Base-by-base conservation (phyloP, 2,797 vertebrate genomes). In the Acanthopagrus latus region DNA sequence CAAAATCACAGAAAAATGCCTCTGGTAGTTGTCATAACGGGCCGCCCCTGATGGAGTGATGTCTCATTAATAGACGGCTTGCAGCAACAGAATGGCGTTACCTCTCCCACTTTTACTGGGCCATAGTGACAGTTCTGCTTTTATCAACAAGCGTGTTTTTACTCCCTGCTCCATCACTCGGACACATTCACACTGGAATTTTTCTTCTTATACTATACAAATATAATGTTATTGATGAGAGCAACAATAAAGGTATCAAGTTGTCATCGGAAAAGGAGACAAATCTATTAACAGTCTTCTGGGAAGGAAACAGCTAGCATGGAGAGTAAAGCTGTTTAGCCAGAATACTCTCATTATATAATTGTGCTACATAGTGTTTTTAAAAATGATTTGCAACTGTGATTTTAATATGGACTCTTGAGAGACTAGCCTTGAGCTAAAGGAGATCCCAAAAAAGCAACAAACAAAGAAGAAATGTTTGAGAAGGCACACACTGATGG, bases 51-150 rank as follows among this genome's bases (percentile, higher is more conserved):
- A 91, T 86, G 68, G 89, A 92, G 80, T 86, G 88, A 91, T 87
- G 90, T 83, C 87, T 94, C 89, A 91, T 92, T 93, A 93, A 87
- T 86, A 85, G 86, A 83, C 38, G 17, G 86, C 90, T 89, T 46
- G 81, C 80, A 92, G 92, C 86, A 80, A 87, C 77, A 82, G 76
- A 83, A 64, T 66, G 82, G 85, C 76, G 79, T 89, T 91, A 89
- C 87, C 86, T 88, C 88, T 88, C 55, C 82, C 80, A 85, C 85
- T 88, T 87, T 80, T 65, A 44, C 82, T 67, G 63, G 65, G 76
- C 68, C 63, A 44, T 56, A 21, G 69, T 89, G 87, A 91, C 90
- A 90, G 71, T 63, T 86, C 51, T 59, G 77, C 77, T 87, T 85
- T 89, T 64, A 84, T 87, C 81, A 85, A 73, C 66, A 71, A 63